Evolutionary conservation across 2,113 vertebrate genomes (phyloP), one percentile per base, ranked within the genome.

Genomic region (Otolemur garnettii): DNA sequence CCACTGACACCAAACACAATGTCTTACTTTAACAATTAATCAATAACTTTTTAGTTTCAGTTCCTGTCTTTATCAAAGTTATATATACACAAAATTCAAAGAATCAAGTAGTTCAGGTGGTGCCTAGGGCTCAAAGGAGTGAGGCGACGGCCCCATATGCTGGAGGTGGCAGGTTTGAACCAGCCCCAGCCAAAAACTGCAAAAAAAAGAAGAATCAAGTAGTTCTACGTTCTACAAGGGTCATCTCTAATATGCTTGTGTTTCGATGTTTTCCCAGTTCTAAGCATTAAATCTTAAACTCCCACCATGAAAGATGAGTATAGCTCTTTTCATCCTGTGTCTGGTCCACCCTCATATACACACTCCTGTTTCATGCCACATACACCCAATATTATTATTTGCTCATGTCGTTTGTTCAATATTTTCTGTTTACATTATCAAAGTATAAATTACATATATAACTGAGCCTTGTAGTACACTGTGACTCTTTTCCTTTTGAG

Each of bases 391-490:
- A 24, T 42, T 72, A 45, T 78, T 22, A 33, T 17, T n/a, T 38
- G 33, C 69, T 79, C 79, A 90, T 50, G 24, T 7, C 5, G 1
- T 75, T 88, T 82, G 50, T 59, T 80, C 42, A 55, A 38, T 82
- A 78, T 53, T 68, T 79, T 9, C 62, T 42, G 57, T 88, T 93
- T 86, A 87, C 72, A 69, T 60, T 77, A 77, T 57, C 30, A 81
- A 96, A 77, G 71, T 74, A n/a, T 42, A 80, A 94, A 79, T 81
- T 87, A 66, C n/a, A 50, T 77, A 93, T 87, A n/a, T 62, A 87
- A 92, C 15, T 79, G 38, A 82, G 69, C 21, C 72, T 59, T 85
- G 85, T n/a, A 33, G 15, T 62, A 59, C 57, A 18, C 24, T 60
- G 21, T 30, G 68, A 74, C 79, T 93, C n/a, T 57, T 96, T 95